These are phyloP conservation scores for Notocelia uddmanniana DNA, from an alignment of 2,888 invertebrate species.

Conservation along the genomic window DNA sequence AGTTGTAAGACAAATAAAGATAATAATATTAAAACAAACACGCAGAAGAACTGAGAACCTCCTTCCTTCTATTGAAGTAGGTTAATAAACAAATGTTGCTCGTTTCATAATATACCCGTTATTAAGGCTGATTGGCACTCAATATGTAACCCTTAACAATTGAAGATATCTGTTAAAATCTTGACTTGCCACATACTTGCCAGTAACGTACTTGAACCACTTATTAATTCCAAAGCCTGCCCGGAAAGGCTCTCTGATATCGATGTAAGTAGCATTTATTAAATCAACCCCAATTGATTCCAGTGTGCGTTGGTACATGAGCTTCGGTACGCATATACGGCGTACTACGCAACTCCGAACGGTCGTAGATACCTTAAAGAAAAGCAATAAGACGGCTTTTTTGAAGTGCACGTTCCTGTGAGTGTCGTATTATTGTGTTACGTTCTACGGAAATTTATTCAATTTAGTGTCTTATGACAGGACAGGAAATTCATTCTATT, in stretches of 20 bases:
- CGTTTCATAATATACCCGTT: too few species aligned
- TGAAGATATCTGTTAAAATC: too few species aligned
- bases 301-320: neutral
- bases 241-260: neutral
- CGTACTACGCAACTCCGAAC: neutral
- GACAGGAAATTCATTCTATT: neutral
- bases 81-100: too few species aligned
- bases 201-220: neutral
- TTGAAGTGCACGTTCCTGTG: too few species aligned
- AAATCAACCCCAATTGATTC: slow-evolving; percentile 10
- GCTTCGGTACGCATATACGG: neutral
- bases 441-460: slow-evolving; percentile 1
- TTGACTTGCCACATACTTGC: too few species aligned
- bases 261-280: slow-evolving; percentile 6
- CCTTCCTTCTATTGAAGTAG: too few species aligned
- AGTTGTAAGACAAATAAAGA: too few species aligned
- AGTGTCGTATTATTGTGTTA: neutral
- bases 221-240: neutral
- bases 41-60: too few species aligned
- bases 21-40: too few species aligned
- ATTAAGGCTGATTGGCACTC: too few species aligned
- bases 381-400: neutral
- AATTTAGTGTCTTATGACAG: slow-evolving; percentile 1
- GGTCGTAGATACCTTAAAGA: neutral
- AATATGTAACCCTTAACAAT: too few species aligned